Conservation (phyloP, 2,888 invertebrate genomes). For the Altica lythri region DNA sequence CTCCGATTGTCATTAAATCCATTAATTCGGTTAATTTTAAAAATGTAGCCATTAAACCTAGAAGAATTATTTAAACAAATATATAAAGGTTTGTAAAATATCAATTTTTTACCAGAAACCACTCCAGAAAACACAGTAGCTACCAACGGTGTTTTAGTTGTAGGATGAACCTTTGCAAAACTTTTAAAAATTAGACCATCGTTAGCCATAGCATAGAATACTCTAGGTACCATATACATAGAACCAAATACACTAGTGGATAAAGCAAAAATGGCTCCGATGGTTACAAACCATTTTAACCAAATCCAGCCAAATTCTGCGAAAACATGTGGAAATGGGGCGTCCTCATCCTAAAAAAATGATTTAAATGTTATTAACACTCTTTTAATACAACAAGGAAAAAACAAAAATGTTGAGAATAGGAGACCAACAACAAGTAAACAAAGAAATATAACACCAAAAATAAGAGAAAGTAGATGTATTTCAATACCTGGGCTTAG, state of each 20-base stretch:
- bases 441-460: too few relatives aligned
- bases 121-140: conserved; percentile 74
- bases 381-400: conserved; percentile 25
- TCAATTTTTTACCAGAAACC: conserved; percentile 71
- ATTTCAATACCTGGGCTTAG: too few relatives aligned
- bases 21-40: conserved; percentile 77
- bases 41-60: conserved; percentile 78
- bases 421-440: too few relatives aligned
- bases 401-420: background rate
- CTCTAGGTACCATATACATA: conserved; percentile 79
- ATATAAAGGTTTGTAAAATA: background rate
- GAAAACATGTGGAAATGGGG: conserved; percentile 77
- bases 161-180: conserved; percentile 70
- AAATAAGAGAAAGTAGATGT: too few relatives aligned
- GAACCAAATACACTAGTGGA: conserved; percentile 80
- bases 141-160: conserved; percentile 73
- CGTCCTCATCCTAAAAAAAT: conserved; percentile 48
- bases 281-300: conserved; percentile 77
- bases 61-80: conserved; percentile 38
- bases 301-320: conserved; percentile 72
- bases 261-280: conserved; percentile 82
- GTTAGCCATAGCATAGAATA: conserved; percentile 84
- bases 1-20: conserved; percentile 26
- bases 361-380: conserved; percentile 1
- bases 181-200: conserved; percentile 79